Percentiles rank a stretch among this genome's conserved stretches.
Conservation (phyloP, 2,113 vertebrate genomes). For the Sakesphorus luctuosus region DNA sequence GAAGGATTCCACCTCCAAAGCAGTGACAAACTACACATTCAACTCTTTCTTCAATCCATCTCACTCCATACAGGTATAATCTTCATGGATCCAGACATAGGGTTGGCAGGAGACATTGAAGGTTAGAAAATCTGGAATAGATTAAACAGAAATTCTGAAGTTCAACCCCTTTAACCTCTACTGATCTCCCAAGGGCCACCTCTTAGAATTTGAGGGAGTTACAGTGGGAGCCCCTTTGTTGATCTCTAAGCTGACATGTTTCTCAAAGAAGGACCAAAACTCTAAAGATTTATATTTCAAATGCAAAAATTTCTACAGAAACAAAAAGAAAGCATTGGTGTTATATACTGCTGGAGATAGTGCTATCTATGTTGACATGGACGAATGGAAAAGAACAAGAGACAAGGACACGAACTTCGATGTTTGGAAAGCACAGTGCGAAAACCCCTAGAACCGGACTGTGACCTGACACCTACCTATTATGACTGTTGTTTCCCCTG, state of each 20-base stretch:
- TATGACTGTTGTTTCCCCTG: too few relatives aligned
- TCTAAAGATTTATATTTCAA: background rate
- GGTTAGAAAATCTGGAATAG: background rate
- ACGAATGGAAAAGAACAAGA: too few relatives aligned
- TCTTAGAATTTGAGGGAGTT: background rate
- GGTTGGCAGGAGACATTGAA: background rate
- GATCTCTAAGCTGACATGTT: background rate
- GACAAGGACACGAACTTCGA: too few relatives aligned
- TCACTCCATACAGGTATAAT: background rate
- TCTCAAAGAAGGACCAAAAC: background rate
- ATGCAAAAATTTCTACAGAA: background rate
- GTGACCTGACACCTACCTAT: too few relatives aligned
- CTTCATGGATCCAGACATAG: rapidly evolving
- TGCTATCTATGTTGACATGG: too few relatives aligned
- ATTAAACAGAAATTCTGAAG: background rate
- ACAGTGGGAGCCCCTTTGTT: background rate
- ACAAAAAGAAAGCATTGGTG: background rate
- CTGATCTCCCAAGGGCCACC: background rate
- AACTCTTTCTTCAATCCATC: background rate
- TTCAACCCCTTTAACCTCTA: background rate
- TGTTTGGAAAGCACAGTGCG: too few relatives aligned
- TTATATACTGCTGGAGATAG: too few relatives aligned
- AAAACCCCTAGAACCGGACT: too few relatives aligned
- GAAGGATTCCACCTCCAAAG: background rate
- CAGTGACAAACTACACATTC: background rate